These are phyloP conservation scores for Sapayoa aenigma DNA, from an alignment of 2,113 vertebrate species.

Conservation along the genomic window DNA sequence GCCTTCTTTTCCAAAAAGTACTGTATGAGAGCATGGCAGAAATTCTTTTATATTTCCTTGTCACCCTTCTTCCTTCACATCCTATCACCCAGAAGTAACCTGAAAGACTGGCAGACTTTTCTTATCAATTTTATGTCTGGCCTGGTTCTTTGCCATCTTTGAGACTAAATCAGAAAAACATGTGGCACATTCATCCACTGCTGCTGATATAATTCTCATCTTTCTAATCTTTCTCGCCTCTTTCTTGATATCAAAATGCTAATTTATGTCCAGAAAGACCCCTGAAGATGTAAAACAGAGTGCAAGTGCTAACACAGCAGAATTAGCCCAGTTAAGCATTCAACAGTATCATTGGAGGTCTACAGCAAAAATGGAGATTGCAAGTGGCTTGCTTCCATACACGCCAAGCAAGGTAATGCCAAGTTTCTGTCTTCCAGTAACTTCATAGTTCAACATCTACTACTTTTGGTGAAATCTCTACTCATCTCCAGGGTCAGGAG, in stretches of 20 bases:
- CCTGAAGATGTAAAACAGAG: not conserved
- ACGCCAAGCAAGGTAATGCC: not conserved
- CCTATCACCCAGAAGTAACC: not conserved
- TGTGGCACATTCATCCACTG: not conserved
- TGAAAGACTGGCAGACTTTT: not conserved
- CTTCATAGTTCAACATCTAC: not conserved
- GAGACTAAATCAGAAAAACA: not conserved
- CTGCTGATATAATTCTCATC: not conserved
- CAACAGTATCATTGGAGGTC: not conserved
- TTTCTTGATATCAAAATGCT: not conserved
- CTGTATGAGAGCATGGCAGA: not conserved
- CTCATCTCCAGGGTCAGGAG: not conserved
- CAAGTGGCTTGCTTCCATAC: not conserved
- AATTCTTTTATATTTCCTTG: not conserved
- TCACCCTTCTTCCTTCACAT: not conserved
- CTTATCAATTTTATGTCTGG: slow-evolving; percentile 4
- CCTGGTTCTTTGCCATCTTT: not conserved
- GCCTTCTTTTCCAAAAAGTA: not conserved
- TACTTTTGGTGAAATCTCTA: not conserved
- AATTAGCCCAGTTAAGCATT: not conserved
- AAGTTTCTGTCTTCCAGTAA: not conserved
- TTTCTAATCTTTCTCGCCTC: not conserved
- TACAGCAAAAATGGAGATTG: not conserved
- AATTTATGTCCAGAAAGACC: not conserved
- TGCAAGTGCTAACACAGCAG: not conserved